Base-by-base conservation (phyloP, 2,113 vertebrate species). In the Brachyhypopomus occidentalis region DNA sequence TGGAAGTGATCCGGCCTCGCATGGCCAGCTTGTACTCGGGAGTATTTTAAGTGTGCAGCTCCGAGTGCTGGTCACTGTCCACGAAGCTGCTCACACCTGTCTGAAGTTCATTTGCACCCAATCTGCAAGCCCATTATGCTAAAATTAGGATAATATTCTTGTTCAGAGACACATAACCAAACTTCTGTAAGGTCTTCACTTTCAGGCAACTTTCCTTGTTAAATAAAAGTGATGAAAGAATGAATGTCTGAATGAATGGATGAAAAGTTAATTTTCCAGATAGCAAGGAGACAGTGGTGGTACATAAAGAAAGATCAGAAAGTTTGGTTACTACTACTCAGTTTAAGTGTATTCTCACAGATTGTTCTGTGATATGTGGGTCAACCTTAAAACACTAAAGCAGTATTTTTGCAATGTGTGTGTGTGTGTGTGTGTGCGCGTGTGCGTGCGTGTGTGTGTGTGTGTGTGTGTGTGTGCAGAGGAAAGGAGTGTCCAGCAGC, bases 401-500 rank as follows among this genome's bases (percentile, higher is more conserved):
- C 41, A 45, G 76, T 85, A 76, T 82, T 85, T 79, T 67, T 83
- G 71, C 66, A 78, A 79, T 75, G 76, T 83, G 82, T 83, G 77
- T 82, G 72, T 70, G 12, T 14, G 41, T 41, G 5, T 41, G 25
- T 67, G 8, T 67, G 66, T 36, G 66, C 36, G 66, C 36, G 66
- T 69, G 66, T 69, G 27, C 36, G 66, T 69, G 25, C 72, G 38
- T 72, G 56, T 77, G 4, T 77, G 22, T 75, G 64, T 79, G 22
- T 84, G 72, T 86, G 73, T 86, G 83, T 87, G 82, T 84, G 71
- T 86, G 72, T 84, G 91, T 93, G 94, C 94, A 96, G 95, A 95
- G 92, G 95, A 95, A 91, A 95, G 94, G 91, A 94, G 94, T 92
- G 91, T 92, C 93, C 94, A 95, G 91, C 95, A 94, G 91, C 94